phyloP scores from a whole-genome alignment of 1,140 invertebrate species.

The Camponotus pennsylvanicus region DNA sequence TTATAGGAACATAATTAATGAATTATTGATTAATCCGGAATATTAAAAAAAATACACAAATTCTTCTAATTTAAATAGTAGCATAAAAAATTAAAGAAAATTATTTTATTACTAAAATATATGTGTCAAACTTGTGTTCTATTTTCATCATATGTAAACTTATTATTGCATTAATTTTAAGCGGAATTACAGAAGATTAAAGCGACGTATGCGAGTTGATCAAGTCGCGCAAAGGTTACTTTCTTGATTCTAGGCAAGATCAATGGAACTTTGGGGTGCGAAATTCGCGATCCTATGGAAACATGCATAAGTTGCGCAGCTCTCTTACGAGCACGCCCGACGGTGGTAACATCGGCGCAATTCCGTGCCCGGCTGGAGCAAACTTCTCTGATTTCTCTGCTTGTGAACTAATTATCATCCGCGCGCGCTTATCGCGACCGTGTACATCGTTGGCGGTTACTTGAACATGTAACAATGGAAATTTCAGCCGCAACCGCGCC shows the following conservation, averaged over 20 bases:
- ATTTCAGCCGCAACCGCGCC: constrained; percentile 31
- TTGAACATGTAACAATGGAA: constrained; percentile 59
- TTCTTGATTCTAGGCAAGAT: constrained; percentile 31
- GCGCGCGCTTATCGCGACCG: constrained; percentile 44
- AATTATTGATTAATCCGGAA: background rate
- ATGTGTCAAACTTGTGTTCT: too few species aligned
- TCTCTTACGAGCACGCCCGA: constrained; percentile 14
- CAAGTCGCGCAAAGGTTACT: constrained; percentile 35
- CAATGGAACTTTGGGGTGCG: constrained; percentile 9
- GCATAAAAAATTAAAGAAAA: background rate
- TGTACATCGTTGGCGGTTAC: constrained; percentile 51
- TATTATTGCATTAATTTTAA: background rate
- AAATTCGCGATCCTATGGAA: constrained; percentile 42
- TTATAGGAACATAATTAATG: background rate
- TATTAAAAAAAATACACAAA: background rate
- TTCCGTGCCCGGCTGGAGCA: constrained; percentile 16
- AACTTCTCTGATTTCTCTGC: constrained; percentile 61
- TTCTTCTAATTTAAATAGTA: background rate
- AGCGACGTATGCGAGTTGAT: constrained; percentile 29
- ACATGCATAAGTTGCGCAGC: constrained; percentile 31
- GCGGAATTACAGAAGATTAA: background rate
- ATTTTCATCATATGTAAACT: background rate
- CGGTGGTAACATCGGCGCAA: constrained; percentile 39
- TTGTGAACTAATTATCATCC: constrained; percentile 59
- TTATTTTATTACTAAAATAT: background rate